Percentiles rank a stretch among this genome's conserved stretches.
phyloP scores from a whole-genome alignment of 2,113 vertebrate species.

The Sakesphorus luctuosus region DNA sequence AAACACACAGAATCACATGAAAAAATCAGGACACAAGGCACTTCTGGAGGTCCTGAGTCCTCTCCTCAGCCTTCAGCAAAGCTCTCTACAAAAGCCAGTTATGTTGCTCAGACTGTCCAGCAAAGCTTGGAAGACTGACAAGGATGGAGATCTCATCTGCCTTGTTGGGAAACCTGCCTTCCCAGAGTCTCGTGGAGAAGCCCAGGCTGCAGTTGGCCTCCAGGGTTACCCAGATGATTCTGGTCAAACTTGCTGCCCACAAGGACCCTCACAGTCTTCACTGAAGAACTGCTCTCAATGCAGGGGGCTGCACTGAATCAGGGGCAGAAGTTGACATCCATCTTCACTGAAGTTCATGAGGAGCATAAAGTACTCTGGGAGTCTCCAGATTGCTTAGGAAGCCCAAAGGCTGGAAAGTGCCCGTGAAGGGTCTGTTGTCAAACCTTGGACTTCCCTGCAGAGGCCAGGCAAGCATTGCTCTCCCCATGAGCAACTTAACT shows the following conservation, averaged over 20 bases:
- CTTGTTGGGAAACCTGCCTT: not conserved
- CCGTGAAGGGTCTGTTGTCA: not conserved
- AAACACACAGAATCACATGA: not conserved
- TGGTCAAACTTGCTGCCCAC: not conserved
- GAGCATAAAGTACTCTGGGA: not conserved
- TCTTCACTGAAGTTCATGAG: not conserved
- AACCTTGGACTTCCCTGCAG: not conserved
- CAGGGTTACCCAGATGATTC: not conserved
- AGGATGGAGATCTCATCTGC: not conserved
- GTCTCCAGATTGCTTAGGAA: not conserved
- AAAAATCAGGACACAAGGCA: not conserved
- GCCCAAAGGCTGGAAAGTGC: not conserved
- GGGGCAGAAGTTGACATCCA: not conserved
- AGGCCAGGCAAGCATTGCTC: not conserved
- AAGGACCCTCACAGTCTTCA: not conserved
- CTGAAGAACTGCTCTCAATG: not conserved
- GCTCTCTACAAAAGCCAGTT: not conserved
- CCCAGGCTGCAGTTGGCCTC: not conserved
- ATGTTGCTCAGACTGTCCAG: not conserved
- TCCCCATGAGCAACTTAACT: not conserved
- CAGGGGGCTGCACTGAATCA: not conserved
- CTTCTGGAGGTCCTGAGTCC: not conserved
- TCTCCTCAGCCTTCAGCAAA: not conserved
- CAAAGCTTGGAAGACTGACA: rapidly evolving
- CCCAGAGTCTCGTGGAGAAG: not conserved